Base-by-base conservation (phyloP, 2,113 vertebrate genomes). In the Charina bottae region DNA sequence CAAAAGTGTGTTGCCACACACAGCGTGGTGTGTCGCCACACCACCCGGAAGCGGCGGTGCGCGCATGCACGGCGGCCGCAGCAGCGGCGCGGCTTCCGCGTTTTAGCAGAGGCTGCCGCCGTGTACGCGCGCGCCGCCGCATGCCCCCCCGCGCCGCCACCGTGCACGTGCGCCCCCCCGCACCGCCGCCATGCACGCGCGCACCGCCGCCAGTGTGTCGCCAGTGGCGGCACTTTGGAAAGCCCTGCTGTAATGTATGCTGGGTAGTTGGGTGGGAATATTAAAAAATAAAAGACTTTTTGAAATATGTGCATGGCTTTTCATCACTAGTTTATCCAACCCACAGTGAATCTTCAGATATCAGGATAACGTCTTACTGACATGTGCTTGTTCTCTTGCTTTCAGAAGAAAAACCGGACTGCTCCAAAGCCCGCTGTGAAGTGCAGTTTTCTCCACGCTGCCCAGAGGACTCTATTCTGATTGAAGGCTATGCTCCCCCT, bases 371-470 rank as follows among this genome's bases (percentile, higher is more conserved):
- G 5, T 93, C 93, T 92, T 92, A 84, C 60, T 95, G 91, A 89
- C 10, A n/a, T n/a, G 54, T 89, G 33, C 9, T 88, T 56, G 83
- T 92, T 94, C 64, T 97, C 90, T 96, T 95, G 89, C 93, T 94
- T 97, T 93, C 97, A 99, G 98, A 99, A 96, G 98, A 98, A 97
- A 98, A 98, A 95, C 98, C 98, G 0, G 98, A 99, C 96, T 99
- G 98, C 95, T 98, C 98, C 93, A 98, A 98, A 96, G 98, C 98
- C 85, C 98, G 98, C 93, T 99, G 98, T 94, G 98, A 99, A 96
- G 98, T 99, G 59, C 98, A 98, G 97, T 99, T 99, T 96, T 99
- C 98, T 91, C 98, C 98, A 89, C 98, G 98, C 46, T 99, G 98
- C 89, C 98, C 98, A 3, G 98, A 99, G 97, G 98, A 99, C 96